A percentile compares a stretch with the other conserved stretches of the same genome.
Evolutionary conservation across 1,140 invertebrate species (phyloP).

Genomic region (Neelides sp.): DNA sequence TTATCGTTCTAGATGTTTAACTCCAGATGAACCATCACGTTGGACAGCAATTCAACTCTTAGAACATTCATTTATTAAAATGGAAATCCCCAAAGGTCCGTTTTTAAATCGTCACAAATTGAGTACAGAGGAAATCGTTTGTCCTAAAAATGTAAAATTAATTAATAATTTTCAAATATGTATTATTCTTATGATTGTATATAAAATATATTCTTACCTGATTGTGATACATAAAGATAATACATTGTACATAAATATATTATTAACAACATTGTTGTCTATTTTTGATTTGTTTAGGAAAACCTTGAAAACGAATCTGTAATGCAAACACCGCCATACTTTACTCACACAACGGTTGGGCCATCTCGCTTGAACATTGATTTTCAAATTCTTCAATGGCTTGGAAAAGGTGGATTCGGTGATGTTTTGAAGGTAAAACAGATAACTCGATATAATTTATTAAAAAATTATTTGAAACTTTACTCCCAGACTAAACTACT

Average conservation of each 20-base stretch:
- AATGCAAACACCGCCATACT: no score
- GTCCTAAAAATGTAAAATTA: no score
- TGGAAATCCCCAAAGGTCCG: slow-evolving; percentile 33
- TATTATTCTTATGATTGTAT: no score
- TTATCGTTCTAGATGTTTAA: slow-evolving; percentile 44
- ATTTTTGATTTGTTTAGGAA: no score
- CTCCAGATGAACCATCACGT: slow-evolving; percentile 48
- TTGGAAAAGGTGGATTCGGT: slow-evolving; percentile 91
- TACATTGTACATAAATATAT: no score
- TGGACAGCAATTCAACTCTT: slow-evolving; percentile 54
- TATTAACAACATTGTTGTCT: no score
- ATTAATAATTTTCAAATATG: no score
- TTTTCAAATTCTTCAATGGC: slow-evolving; percentile 69
- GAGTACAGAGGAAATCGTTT: no score
- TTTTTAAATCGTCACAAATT: neutral
- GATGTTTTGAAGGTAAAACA: slow-evolving; percentile 75
- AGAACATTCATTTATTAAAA: slow-evolving; percentile 43
- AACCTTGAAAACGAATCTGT: no score
- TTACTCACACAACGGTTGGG: no score
- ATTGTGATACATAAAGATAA: no score
- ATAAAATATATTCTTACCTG: no score
- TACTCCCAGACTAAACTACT: neutral
- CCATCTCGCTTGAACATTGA: slow-evolving; percentile 67
- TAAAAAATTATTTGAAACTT: neutral
- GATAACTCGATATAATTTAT: neutral